phyloP scores from a whole-genome alignment of 2,797 vertebrate species.

The Hozukius guyotensis region DNA sequence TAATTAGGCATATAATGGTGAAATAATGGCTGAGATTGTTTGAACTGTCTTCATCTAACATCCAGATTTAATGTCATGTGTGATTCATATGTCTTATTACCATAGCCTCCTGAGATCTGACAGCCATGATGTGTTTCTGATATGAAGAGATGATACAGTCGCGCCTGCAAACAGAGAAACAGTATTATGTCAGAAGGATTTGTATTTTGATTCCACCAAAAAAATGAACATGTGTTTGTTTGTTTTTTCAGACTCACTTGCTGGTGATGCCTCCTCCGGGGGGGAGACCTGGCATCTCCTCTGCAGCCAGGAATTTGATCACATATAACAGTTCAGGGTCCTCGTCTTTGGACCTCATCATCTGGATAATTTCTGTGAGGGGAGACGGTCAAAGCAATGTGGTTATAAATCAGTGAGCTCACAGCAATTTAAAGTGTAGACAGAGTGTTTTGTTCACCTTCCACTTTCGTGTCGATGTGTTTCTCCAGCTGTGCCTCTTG shows the following conservation, averaged over 20 bases:
- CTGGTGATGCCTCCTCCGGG: constrained; percentile 87
- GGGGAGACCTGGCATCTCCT: constrained; percentile 83
- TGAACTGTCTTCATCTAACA: neutral
- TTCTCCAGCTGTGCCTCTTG: constrained; percentile 79
- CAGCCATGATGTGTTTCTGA: constrained; percentile 76
- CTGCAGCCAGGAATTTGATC: constrained; percentile 83
- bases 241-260: constrained; percentile 75
- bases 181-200: neutral
- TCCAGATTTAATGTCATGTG: neutral
- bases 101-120: constrained; percentile 72
- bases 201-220: neutral
- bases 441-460: constrained; percentile 66
- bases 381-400: neutral
- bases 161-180: constrained; percentile 66
- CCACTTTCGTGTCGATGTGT: constrained; percentile 82
- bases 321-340: constrained; percentile 81
- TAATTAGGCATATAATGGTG: neutral
- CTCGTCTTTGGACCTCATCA: constrained; percentile 74
- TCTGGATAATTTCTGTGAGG: constrained; percentile 77
- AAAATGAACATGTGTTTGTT: neutral
- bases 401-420: neutral
- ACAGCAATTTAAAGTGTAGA: too few species aligned
- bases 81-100: constrained; percentile 50
- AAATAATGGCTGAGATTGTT: neutral
- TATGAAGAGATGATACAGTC: constrained; percentile 84